These are phyloP conservation scores for Malurus splendens DNA, from an alignment of 2,797 vertebrate genomes.

Conservation along the genomic window DNA sequence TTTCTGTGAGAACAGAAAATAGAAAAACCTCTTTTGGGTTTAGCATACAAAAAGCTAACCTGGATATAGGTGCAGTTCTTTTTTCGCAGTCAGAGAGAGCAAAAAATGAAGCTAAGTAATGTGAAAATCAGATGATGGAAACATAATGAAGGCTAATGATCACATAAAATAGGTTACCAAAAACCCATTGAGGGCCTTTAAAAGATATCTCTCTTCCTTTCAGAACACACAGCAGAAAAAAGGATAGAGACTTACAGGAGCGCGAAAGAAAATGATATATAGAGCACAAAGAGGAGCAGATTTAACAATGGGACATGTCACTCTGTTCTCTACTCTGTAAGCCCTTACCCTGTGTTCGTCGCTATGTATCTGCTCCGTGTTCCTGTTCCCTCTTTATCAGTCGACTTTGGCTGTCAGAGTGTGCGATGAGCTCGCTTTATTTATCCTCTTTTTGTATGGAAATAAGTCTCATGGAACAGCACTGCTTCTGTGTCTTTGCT, in stretches of 20 bases:
- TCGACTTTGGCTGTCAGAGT: conserved; percentile 9
- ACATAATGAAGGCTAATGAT: conserved; percentile 53
- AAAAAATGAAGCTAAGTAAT: conserved; percentile 27
- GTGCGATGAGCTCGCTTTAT: not conserved
- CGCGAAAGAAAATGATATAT: not conserved
- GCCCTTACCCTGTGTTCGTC: conserved; percentile 23
- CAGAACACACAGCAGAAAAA: conserved; percentile 8
- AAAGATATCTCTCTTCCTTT: conserved; percentile 35
- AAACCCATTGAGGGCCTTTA: conserved; percentile 25
- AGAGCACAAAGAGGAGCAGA: conserved; percentile 27
- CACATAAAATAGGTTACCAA: conserved; percentile 38
- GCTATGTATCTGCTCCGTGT: not conserved
- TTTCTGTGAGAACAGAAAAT: fast-evolving
- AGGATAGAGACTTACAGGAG: conserved; percentile 16
- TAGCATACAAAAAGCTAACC: conserved; percentile 21
- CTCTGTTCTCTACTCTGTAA: conserved; percentile 2
- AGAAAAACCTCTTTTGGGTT: not conserved
- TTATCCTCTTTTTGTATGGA: not conserved
- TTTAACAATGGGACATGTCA: conserved; percentile 35
- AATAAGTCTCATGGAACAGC: not conserved
- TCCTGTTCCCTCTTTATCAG: conserved; percentile 29
- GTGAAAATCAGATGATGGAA: conserved; percentile 24
- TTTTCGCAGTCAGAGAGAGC: not conserved
- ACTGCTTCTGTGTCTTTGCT: not conserved
- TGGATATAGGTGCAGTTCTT: not conserved